Evolutionary conservation across 2,888 invertebrate genomes (phyloP).

Genomic region (Hydraecia micacea): DNA sequence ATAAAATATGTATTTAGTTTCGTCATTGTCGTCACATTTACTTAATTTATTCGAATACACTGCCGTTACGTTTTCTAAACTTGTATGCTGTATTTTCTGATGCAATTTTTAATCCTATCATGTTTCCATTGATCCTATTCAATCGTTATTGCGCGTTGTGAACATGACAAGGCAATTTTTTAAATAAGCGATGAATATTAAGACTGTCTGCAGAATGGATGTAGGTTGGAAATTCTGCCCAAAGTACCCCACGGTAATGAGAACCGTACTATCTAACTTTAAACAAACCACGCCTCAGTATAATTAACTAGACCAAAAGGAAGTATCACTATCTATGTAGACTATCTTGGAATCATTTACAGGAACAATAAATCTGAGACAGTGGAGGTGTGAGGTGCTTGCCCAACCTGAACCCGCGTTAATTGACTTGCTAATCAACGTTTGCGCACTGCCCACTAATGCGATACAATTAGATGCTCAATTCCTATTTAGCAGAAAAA

Average conservation of each 20-base stretch:
- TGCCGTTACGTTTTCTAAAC: slow-evolving; percentile 57
- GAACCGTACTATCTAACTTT: slow-evolving; percentile 19
- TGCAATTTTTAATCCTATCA: slow-evolving; percentile 42
- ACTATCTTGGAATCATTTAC: slow-evolving; percentile 61
- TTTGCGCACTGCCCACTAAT: slow-evolving; percentile 68
- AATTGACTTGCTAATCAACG: slow-evolving; percentile 80
- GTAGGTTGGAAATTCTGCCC: background rate
- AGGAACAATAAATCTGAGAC: slow-evolving; percentile 68
- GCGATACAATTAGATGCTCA: slow-evolving; percentile 62
- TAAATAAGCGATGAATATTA: background rate
- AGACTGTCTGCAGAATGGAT: slow-evolving; percentile 2
- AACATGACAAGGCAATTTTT: slow-evolving; percentile 12
- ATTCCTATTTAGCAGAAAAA: slow-evolving; percentile 60
- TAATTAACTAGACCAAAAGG: slow-evolving; percentile 44
- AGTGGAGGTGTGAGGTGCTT: slow-evolving; percentile 67
- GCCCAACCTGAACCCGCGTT: slow-evolving; percentile 75
- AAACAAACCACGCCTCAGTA: slow-evolving; percentile 33
- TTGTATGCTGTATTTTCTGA: slow-evolving; percentile 35
- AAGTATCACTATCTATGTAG: slow-evolving; percentile 49
- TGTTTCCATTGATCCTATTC: background rate
- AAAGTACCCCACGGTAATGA: slow-evolving; percentile 26
- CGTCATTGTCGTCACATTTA: slow-evolving; percentile 23
- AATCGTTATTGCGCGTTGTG: slow-evolving; percentile 7
- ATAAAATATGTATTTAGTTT: slow-evolving; percentile 15
- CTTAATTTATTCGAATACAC: slow-evolving; percentile 40